These are phyloP conservation scores for Apodemus agrarius DNA, from an alignment of 2,797 vertebrate genomes.

Conservation along the genomic window DNA sequence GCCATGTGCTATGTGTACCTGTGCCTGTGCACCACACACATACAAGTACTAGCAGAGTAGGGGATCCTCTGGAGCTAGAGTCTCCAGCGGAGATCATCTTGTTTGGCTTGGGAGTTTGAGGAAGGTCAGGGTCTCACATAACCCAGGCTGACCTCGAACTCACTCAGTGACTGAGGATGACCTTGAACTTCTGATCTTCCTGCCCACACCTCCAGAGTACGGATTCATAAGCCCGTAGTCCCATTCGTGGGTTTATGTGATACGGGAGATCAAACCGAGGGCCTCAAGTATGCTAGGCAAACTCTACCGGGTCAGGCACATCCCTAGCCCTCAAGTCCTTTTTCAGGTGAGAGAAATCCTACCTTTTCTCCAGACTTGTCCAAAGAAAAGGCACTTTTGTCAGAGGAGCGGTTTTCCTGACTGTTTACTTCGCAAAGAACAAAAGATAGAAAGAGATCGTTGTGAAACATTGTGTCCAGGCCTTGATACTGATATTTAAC, in stretches of 20 bases:
- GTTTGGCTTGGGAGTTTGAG: neutral
- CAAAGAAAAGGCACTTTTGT: neutral
- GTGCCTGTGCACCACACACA: neutral
- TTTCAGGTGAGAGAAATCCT: neutral
- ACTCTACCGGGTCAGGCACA: neutral
- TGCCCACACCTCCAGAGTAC: neutral
- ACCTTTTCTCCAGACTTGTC: neutral
- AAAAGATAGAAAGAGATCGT: constrained; percentile 28
- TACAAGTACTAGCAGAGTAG: neutral
- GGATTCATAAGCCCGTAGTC: neutral
- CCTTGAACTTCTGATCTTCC: neutral
- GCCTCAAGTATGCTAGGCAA: neutral
- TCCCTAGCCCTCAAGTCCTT: neutral
- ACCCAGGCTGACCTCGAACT: neutral
- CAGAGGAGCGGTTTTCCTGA: neutral
- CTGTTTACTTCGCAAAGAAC: constrained; percentile 23
- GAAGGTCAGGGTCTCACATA: neutral
- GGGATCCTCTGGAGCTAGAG: neutral
- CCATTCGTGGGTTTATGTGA: neutral
- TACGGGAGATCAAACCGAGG: neutral
- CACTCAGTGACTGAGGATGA: neutral
- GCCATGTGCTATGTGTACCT: neutral
- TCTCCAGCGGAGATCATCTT: neutral
- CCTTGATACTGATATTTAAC: neutral
- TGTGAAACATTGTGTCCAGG: constrained; percentile 9